Percentiles rank a stretch among this genome's conserved stretches.
Conservation (phyloP, 2,888 invertebrate species). For the Pediacus dermestoides region DNA sequence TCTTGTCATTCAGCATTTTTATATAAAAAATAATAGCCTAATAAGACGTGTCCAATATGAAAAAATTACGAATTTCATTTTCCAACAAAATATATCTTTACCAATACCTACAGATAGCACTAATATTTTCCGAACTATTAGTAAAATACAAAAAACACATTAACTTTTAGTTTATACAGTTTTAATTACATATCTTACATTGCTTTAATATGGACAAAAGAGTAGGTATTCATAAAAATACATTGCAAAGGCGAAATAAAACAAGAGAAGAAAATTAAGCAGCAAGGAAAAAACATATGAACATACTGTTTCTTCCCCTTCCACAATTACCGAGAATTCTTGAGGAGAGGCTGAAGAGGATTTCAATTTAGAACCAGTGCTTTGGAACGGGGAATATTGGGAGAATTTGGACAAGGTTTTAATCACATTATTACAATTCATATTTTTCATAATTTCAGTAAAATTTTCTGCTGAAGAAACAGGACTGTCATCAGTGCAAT, state of each 20-base stretch:
- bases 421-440: conserved; percentile 24
- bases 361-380: conserved; percentile 23
- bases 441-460: conserved; percentile 20
- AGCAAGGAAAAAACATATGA: conserved; percentile 14
- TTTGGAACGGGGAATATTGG: conserved; percentile 31
- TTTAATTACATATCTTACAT: too few relatives aligned
- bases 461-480: conserved; percentile 26
- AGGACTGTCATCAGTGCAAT: conserved; percentile 19
- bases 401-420: conserved; percentile 30
- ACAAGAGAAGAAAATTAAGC: conserved; percentile 17
- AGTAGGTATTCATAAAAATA: too few relatives aligned
- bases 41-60: too few relatives aligned
- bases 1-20: too few relatives aligned
- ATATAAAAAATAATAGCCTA: too few relatives aligned
- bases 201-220: too few relatives aligned
- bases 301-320: conserved; percentile 43
- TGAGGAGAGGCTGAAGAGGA: conserved; percentile 33
- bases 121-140: too few relatives aligned
- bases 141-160: too few relatives aligned
- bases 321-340: conserved; percentile 39
- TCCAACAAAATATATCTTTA: too few relatives aligned
- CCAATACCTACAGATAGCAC: too few relatives aligned
- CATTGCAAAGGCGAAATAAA: conserved; percentile 19
- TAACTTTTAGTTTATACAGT: too few relatives aligned
- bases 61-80: too few relatives aligned